phyloP scores from a whole-genome alignment of 2,888 invertebrate genomes.

The Dryocosmus kuriphilus region DNA sequence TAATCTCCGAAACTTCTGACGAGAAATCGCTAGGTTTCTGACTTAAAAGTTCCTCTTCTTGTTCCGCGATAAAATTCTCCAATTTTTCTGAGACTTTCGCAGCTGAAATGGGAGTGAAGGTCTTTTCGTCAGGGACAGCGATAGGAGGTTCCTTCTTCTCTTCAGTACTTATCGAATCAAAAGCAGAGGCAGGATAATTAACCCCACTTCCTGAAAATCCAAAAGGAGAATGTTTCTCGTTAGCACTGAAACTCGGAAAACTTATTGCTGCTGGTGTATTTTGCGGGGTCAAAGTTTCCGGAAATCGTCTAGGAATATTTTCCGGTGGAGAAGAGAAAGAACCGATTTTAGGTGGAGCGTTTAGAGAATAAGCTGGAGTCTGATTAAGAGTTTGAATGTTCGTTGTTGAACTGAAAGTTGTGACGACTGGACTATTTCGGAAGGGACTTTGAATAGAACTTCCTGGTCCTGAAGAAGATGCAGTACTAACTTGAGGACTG shows the following conservation, averaged over 20 bases:
- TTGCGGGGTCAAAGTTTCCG: constrained; percentile 72
- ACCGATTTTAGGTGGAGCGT: constrained; percentile 19
- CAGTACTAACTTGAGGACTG: constrained; percentile 47
- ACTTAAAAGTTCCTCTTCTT: constrained; percentile 57
- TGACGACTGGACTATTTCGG: constrained; percentile 61
- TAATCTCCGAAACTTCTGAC: constrained; percentile 51
- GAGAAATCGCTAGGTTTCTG: constrained; percentile 49
- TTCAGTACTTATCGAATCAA: constrained; percentile 10
- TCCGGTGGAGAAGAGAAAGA: constrained; percentile 56
- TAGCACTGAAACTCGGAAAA: constrained; percentile 63
- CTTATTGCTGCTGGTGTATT: constrained; percentile 72
- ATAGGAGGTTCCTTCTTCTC: constrained; percentile 4
- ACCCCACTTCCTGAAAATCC: background rate
- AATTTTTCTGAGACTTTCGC: constrained; percentile 71
- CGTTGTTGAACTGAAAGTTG: constrained; percentile 10
- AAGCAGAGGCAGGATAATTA: constrained; percentile 15
- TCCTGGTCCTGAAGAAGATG: constrained; percentile 55
- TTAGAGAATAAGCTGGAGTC: constrained; percentile 24
- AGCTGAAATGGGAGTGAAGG: constrained; percentile 68
- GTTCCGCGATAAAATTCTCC: constrained; percentile 69
- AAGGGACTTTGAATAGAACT: constrained; percentile 63
- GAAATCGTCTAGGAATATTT: constrained; percentile 64
- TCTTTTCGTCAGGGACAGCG: constrained; percentile 43
- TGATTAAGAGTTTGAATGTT: constrained; percentile 43
- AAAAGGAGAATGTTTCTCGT: constrained; percentile 48